These are phyloP conservation scores for Merluccius polli DNA, from an alignment of 2,797 vertebrate species.

Conservation along the genomic window DNA sequence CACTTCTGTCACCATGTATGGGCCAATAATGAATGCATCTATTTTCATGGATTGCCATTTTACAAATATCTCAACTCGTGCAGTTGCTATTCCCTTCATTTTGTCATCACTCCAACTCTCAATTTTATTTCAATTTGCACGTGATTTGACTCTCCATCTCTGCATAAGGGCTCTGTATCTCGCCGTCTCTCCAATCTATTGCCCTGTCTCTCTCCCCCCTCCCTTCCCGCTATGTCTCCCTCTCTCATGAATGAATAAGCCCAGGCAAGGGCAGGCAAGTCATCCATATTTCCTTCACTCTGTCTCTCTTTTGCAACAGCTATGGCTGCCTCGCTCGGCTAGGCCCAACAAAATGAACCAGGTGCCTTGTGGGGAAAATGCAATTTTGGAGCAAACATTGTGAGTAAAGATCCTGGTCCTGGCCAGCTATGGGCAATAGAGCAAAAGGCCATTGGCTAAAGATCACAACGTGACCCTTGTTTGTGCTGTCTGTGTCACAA, in stretches of 20 bases:
- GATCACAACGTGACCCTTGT: neutral
- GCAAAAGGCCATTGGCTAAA: neutral
- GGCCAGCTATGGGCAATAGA: neutral
- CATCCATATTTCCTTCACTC: neutral
- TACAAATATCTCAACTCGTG: neutral
- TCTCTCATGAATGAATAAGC: neutral
- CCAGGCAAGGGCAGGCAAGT: neutral
- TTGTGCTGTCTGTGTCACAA: neutral
- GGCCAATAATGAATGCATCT: neutral
- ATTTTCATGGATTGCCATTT: neutral
- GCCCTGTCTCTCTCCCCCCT: neutral
- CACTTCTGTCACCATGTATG: neutral
- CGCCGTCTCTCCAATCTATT: neutral
- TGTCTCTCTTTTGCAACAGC: neutral
- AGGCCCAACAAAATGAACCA: neutral
- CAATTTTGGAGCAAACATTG: neutral
- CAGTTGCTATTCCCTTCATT: neutral
- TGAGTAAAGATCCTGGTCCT: neutral
- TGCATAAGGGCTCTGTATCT: neutral
- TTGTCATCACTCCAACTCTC: neutral
- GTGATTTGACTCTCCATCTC: neutral
- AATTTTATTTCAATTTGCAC: neutral
- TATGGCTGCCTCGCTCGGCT: neutral
- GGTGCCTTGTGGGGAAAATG: neutral
- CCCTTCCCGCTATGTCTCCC: neutral